Conservation (phyloP, 64 coral and sea anemone genomes). For the Montipora efflorescens region DNA sequence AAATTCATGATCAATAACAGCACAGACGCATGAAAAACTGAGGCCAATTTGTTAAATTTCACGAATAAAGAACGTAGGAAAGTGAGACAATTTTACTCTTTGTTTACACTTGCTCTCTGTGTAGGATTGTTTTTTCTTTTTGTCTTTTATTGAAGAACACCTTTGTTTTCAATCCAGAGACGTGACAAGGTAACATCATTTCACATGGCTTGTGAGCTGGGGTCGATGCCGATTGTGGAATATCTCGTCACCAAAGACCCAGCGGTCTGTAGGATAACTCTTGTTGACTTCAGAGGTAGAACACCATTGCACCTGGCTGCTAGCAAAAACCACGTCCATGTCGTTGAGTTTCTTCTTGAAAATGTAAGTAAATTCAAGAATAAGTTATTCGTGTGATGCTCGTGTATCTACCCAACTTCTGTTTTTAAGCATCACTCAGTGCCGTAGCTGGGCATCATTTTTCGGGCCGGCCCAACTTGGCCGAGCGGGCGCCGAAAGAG, state of each 20-base stretch:
- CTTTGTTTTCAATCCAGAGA: not conserved
- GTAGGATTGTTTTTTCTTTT: not conserved
- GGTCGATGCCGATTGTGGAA: constrained; percentile 35
- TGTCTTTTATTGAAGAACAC: not conserved
- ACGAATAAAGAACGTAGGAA: too few species aligned
- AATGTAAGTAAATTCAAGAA: constrained; percentile 11
- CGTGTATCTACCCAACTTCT: too few species aligned
- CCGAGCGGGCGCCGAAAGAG: too few species aligned
- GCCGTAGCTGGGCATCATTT: too few species aligned
- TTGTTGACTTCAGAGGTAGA: constrained; percentile 29
- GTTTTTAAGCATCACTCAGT: too few species aligned
- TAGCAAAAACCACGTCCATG: not conserved
- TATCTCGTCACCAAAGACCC: constrained; percentile 32
- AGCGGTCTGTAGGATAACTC: constrained; percentile 28
- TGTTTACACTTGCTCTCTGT: too few species aligned
- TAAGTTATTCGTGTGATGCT: too few species aligned
- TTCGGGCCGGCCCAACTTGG: too few species aligned
- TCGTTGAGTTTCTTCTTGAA: constrained; percentile 46
- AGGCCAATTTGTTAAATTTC: too few species aligned
- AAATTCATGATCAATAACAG: too few species aligned
- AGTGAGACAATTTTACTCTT: too few species aligned
- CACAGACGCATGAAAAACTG: too few species aligned
- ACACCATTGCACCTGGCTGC: constrained; percentile 52
- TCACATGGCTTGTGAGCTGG: constrained; percentile 50
- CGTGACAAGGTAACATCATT: constrained; percentile 35